Evolutionary conservation across 2,888 invertebrate genomes (phyloP), one percentile per base, ranked within the genome.

Genomic region (Acleris sparsana): DNA sequence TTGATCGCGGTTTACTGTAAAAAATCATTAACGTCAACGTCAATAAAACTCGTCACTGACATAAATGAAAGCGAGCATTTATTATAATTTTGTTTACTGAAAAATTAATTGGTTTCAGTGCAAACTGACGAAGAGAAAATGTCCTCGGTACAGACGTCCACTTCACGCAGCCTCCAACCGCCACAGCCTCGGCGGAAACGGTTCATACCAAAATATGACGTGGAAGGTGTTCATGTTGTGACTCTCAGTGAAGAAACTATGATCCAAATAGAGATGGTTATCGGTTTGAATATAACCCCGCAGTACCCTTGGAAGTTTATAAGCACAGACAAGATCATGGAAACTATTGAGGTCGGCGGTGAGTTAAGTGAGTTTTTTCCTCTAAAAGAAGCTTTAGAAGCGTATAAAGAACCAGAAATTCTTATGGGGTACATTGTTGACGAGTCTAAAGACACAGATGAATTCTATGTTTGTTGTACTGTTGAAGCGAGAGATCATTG

Each of bases 251-350:
- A 93, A 71, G 85, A 94, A 70, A 94, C 94, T 16, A 95, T 95
- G 77, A 87, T 93, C 70, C 91, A 93, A 60, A 82, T 96, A 13
- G 95, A 95, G 68, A 91, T 95, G 72, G 92, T 94, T 2, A 93
- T 96, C 51, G 96, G 96, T 0, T 88, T 93, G 46, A 93, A 96
- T 77, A 93, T 97, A 0, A 96, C 94, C 1, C 93, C 94, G 18
- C 96, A 96, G 79, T 94, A 94, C 75, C 96, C 96, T 0, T 97
- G 96, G 96, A 95, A 95, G 69, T 91, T 89, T 68, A 86, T 96
- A 0, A 87, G 86, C 20, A 96, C 94, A 80, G 93, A 93, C 43
- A 86, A 93, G 53, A 86, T 97, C 1, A 88, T 94, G 58, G 95
- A 96, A 73, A 90, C 93, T 61, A 89, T 96, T 56, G 94, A 94